Base-by-base conservation (phyloP, 53 echinoderm and acorn worm species). In the Actinopyga echinites region DNA sequence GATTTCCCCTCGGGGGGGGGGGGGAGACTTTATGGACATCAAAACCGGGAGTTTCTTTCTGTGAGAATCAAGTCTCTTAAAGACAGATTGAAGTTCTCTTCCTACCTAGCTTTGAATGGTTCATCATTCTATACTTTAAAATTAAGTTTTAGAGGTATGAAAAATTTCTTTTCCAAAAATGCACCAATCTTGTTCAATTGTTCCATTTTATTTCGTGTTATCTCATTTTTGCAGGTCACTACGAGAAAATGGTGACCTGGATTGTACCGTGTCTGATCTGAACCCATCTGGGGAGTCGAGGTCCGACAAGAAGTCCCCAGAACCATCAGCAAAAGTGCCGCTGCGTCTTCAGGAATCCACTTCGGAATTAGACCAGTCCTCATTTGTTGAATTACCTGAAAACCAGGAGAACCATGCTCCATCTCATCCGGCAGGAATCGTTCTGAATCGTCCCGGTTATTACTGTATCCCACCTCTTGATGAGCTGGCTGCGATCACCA, bases 261-360 rank as follows among this genome's bases (percentile, higher is more conserved):
- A 97, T 79, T 94, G 97, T 73, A 97, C 97, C 42, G 90, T 97
- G 82, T 82, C 86, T 7, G 92, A 79, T 43, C 86, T 97, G 33
- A 94, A 92, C 35, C 81, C 81, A 15, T 31, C 74, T 83, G 77
- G 55, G 2, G 77, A 54, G 19, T 86, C 64, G 58, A 90, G 71
- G 30, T 87, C 63, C 64, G 38, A 19, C 84, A 58, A 31, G 8
- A 75, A 32, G 63, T 61, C 85, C 64, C 63, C 57, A 61, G 57
- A 66, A 58, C 21, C 84, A 85, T n/a, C 69, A 12, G 38, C 15
- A 20, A 36, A 62, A 61, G 60, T 42, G 6, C 81, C 81, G 10
- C 62, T 80, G n/a, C 35, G 38, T 11, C 63, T 80, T 8, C 81
- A 80, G 58, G 81, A 80, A 25, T 83, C 87, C 21, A 82, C 82